phyloP scores from a whole-genome alignment of 2,113 vertebrate species.

The Tachuris rubrigastra region DNA sequence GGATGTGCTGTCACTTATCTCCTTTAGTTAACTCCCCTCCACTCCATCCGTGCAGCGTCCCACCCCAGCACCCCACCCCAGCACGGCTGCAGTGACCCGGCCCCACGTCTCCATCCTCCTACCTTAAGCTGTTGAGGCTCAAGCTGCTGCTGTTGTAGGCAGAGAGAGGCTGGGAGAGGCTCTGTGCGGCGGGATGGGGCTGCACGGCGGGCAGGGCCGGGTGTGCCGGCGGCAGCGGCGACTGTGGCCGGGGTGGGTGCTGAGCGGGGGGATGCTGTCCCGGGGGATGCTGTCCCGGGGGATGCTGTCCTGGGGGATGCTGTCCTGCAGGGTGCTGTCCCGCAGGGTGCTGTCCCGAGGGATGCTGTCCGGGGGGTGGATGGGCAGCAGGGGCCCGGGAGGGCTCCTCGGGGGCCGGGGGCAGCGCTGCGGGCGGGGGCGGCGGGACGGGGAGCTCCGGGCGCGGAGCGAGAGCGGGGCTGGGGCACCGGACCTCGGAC shows the following conservation, averaged over 20 bases:
- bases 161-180: conserved; percentile 80
- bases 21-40: not conserved
- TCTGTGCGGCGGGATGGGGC: conserved; percentile 80
- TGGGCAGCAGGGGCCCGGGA: too few relatives aligned
- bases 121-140: conserved; percentile 95
- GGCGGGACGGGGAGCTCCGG: not conserved
- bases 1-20: not conserved
- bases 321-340: not conserved
- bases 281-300: not conserved
- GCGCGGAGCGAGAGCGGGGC: conserved; percentile 43
- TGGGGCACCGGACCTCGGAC: conserved; percentile 63
- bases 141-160: conserved; percentile 88
- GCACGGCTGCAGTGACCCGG: not conserved
- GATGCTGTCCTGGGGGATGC: not conserved
- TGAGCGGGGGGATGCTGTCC: conserved; percentile 59
- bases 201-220: conserved; percentile 73
- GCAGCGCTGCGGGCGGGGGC: not conserved
- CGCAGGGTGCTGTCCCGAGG: not conserved
- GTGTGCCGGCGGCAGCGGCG: conserved; percentile 77
- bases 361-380: too few relatives aligned
- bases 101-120: not conserved
- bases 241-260: conserved; percentile 74
- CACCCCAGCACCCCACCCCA: not conserved
- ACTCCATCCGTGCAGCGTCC: not conserved
- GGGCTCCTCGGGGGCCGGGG: not conserved